These are phyloP conservation scores for Dreissena rostriformis DNA, from an alignment of 1,140 invertebrate genomes.

Conservation along the genomic window DNA sequence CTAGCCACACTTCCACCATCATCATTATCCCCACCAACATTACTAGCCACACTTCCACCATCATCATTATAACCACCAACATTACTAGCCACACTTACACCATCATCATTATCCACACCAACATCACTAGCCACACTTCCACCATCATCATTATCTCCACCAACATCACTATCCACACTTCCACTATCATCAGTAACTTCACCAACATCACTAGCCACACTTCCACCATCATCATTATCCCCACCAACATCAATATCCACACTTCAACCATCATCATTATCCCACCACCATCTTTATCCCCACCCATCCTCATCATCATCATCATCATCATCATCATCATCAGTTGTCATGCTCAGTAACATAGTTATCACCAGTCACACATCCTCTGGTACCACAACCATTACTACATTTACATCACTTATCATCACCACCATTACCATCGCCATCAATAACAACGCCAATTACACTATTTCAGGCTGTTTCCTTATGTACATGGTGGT, in stretches of 20 bases:
- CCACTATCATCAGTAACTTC: not conserved
- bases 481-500: conserved; percentile 56
- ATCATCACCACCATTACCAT: not conserved
- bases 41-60: not conserved
- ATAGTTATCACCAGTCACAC: not conserved
- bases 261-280: too few species aligned
- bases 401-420: not conserved
- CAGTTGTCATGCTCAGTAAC: not conserved
- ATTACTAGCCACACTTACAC: not conserved
- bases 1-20: not conserved
- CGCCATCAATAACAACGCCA: not conserved
- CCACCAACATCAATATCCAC: too few species aligned
- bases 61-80: not conserved
- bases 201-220: not conserved
- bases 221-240: too few species aligned
- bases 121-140: not conserved
- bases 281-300: too few species aligned
- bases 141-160: too few species aligned
- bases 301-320: not conserved
- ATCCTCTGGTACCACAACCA: not conserved
- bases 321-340: not conserved
- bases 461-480: conserved; percentile 34
- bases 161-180: too few species aligned
- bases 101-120: not conserved
- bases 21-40: not conserved